These are phyloP conservation scores for Luidia sarsii DNA, from an alignment of 53 echinoderm and acorn worm genomes.

Conservation along the genomic window DNA sequence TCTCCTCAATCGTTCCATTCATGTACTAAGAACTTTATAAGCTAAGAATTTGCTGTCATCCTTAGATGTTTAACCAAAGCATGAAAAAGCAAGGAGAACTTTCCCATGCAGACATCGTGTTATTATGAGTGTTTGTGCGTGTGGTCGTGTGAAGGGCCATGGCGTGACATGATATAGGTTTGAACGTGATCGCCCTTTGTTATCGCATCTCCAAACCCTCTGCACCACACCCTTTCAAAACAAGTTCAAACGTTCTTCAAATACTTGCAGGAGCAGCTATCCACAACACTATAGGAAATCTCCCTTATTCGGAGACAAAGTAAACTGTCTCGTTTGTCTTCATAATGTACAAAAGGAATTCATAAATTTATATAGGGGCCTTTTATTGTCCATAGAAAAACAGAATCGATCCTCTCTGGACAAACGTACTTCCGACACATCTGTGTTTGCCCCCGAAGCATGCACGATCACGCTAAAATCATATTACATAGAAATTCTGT, in stretches of 20 bases:
- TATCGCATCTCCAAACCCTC: neutral
- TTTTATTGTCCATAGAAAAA: conserved; percentile 17
- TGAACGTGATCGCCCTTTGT: neutral
- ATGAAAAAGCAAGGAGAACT: neutral
- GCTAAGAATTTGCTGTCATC: too few species aligned
- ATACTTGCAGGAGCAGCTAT: conserved; percentile 14
- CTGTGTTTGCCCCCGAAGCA: conserved; percentile 31
- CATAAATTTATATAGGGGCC: conserved; percentile 2
- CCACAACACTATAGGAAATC: neutral
- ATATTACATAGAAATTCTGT: conserved; percentile 33
- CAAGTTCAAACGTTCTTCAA: conserved; percentile 14
- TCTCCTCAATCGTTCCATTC: too few species aligned
- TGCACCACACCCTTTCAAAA: conserved; percentile 37
- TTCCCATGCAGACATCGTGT: neutral
- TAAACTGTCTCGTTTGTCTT: neutral
- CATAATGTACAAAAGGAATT: conserved; percentile 1
- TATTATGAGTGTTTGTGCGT: neutral
- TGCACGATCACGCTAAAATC: conserved; percentile 29
- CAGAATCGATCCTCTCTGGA: conserved; percentile 7
- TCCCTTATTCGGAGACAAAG: neutral
- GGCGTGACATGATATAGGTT: neutral
- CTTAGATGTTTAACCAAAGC: too few species aligned
- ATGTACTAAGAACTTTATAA: too few species aligned
- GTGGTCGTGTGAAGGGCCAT: too few species aligned
- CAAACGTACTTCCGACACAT: neutral